phyloP scores from a whole-genome alignment of 2,888 invertebrate genomes.

The Alentia gelatinosa region DNA sequence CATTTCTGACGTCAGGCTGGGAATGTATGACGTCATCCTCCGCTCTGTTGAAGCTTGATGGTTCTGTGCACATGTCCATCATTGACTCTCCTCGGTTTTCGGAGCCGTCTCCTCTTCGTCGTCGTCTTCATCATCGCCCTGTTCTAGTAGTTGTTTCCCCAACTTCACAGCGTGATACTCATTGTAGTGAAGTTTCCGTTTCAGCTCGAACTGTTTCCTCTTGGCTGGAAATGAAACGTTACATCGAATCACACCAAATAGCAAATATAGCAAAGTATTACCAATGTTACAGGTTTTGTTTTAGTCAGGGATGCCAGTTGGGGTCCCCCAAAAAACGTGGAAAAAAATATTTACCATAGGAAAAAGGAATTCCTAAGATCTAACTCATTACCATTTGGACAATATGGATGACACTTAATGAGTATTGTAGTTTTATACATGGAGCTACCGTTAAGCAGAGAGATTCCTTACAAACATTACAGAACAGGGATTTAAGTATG shows the following conservation, averaged over 20 bases:
- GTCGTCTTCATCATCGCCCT: conserved; percentile 49
- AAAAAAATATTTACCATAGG: no score
- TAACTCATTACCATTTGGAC: no score
- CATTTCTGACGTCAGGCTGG: not conserved
- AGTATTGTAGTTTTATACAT: no score
- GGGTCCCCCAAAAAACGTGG: no score
- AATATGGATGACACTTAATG: no score
- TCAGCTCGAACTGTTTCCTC: conserved; percentile 91
- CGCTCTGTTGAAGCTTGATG: not conserved
- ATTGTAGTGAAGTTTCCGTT: conserved; percentile 97
- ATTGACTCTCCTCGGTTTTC: not conserved
- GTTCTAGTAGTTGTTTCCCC: conserved; percentile 90
- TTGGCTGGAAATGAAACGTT: conserved; percentile 83
- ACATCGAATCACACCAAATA: not conserved
- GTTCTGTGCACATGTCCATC: not conserved
- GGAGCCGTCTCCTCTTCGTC: conserved; percentile 32
- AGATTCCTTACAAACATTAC: no score
- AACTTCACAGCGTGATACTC: conserved; percentile 97
- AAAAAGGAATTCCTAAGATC: no score
- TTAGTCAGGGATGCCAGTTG: no score
- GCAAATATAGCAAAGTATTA: no score
- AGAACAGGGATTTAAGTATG: no score
- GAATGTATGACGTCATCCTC: not conserved
- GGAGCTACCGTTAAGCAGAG: no score
- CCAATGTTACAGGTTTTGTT: no score